Percentiles rank a stretch among this genome's conserved stretches.
Evolutionary conservation across 2,113 vertebrate species (phyloP).

Genomic region (Dascyllus trimaculatus): DNA sequence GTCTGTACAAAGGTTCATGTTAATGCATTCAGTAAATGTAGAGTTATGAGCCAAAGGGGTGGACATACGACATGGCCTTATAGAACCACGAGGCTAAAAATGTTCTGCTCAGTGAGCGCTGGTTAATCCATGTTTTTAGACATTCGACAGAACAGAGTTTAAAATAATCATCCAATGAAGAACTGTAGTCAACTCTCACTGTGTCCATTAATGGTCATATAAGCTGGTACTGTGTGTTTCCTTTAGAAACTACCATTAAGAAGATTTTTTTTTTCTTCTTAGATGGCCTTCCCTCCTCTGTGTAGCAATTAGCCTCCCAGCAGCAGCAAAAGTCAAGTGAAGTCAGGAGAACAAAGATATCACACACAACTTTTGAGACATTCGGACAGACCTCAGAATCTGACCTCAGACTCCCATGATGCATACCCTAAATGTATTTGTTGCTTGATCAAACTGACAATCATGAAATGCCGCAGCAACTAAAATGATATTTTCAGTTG

Average conservation of each 20-base stretch:
- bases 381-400: not conserved
- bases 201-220: not conserved
- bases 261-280: not conserved
- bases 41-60: no score
- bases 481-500: not conserved
- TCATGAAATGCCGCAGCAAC: not conserved
- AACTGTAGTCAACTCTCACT: not conserved
- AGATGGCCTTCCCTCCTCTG: not conserved
- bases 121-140: no score
- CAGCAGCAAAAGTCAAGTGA: not conserved
- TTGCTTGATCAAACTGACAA: no score
- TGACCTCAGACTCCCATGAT: not conserved
- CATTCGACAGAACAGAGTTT: no score
- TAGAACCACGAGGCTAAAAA: no score
- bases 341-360: not conserved
- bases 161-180: not conserved
- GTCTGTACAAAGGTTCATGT: no score
- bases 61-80: no score
- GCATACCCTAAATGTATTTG: no score
- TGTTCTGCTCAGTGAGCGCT: no score
- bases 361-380: not conserved
- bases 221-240: not conserved
- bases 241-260: not conserved
- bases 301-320: conserved; percentile 5
- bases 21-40: not conserved